Evolutionary conservation across 2,888 invertebrate species (phyloP).

Genomic region (Yponomeuta malinellus): DNA sequence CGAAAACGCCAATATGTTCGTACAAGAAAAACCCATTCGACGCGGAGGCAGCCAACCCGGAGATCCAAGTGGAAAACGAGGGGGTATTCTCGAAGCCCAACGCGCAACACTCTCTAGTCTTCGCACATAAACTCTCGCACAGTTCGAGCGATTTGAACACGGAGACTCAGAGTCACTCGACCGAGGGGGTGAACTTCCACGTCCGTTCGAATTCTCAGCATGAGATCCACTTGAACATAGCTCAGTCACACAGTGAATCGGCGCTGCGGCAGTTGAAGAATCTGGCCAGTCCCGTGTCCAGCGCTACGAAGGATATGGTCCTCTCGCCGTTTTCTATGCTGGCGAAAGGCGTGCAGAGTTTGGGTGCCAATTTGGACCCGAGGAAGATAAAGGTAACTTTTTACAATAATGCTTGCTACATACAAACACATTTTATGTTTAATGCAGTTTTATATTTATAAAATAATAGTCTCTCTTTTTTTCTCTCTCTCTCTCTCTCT

Average conservation of each 20-base stretch:
- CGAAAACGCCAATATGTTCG: conserved; percentile 53
- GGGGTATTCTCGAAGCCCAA: conserved; percentile 48
- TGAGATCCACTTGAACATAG: conserved; percentile 82
- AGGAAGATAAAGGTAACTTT: conserved; percentile 78
- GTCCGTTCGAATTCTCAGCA: conserved; percentile 78
- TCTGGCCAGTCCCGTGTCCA: conserved; percentile 80
- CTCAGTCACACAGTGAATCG: conserved; percentile 87
- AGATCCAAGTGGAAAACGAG: conserved; percentile 73
- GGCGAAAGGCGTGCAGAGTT: conserved; percentile 89
- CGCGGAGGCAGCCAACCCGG: conserved; percentile 54
- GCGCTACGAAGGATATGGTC: conserved; percentile 79
- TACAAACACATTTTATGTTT: no score
- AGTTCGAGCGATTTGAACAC: conserved; percentile 81
- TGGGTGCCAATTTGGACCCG: conserved; percentile 90
- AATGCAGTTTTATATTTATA: no score
- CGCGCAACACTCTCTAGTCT: conserved; percentile 72
- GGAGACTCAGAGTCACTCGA: conserved; percentile 21
- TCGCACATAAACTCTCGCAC: conserved; percentile 80
- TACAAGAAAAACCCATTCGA: conserved; percentile 61
- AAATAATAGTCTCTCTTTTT: no score
- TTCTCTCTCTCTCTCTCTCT: no score
- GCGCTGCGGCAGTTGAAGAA: conserved; percentile 82
- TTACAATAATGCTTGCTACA: no score
- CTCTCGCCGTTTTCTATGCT: conserved; percentile 87
- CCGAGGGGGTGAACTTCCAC: conserved; percentile 42